Conservation (phyloP, 2,113 vertebrate genomes). For the Nibea coibor region DNA sequence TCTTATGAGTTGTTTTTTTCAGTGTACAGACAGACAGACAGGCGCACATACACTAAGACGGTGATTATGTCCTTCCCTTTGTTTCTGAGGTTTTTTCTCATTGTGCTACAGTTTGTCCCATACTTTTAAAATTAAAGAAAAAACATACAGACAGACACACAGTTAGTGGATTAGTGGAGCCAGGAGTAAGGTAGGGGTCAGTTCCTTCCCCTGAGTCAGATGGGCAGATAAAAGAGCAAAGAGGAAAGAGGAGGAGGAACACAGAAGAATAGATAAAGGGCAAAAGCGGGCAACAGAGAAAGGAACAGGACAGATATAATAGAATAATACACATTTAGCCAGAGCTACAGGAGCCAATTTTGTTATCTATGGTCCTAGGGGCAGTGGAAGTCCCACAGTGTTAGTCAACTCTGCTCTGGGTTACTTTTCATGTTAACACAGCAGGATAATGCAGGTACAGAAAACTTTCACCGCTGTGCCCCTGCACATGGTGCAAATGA, state of each 20-base stretch:
- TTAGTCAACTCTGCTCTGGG: constrained; percentile 50
- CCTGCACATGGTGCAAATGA: constrained; percentile 15
- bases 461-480: constrained; percentile 31
- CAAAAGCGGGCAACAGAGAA: constrained; percentile 55
- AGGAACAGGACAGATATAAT: constrained; percentile 73
- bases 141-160: constrained; percentile 1
- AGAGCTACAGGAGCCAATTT: constrained; percentile 68
- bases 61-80: no score
- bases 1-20: no score
- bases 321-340: constrained; percentile 72
- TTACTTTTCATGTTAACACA: constrained; percentile 59
- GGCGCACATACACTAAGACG: no score
- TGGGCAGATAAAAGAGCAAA: constrained; percentile 64
- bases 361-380: constrained; percentile 67
- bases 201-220: constrained; percentile 61
- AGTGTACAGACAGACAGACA: no score
- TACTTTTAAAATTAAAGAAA: no score
- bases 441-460: constrained; percentile 39
- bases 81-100: no score
- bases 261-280: constrained; percentile 69
- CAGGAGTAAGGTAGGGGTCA: constrained; percentile 48
- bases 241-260: constrained; percentile 44
- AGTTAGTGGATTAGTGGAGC: constrained; percentile 46
- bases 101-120: no score
- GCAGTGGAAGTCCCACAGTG: constrained; percentile 45